These are phyloP conservation scores for Phataginus tricuspis DNA, from an alignment of 2,797 vertebrate genomes.

Conservation along the genomic window DNA sequence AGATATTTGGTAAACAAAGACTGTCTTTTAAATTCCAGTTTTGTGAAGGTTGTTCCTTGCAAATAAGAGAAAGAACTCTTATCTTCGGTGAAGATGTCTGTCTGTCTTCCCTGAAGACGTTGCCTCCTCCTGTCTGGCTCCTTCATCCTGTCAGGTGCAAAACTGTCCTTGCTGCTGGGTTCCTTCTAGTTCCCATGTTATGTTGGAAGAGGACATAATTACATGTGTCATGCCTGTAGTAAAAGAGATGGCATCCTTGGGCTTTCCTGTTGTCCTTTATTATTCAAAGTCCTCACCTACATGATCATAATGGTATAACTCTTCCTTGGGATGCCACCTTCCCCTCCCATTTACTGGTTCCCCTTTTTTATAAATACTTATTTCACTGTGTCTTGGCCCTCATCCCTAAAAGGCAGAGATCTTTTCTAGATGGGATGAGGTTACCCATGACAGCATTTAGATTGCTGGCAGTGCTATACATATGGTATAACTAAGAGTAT, in stretches of 20 bases:
- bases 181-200: neutral
- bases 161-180: neutral
- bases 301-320: neutral
- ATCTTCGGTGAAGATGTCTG: neutral
- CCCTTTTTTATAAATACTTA: neutral
- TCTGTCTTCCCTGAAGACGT: neutral
- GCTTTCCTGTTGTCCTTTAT: neutral
- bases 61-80: neutral
- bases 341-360: neutral
- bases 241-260: neutral
- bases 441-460: neutral
- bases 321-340: neutral
- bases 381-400: neutral
- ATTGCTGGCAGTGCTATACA: neutral
- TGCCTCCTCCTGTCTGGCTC: neutral
- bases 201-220: neutral
- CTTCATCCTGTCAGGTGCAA: neutral
- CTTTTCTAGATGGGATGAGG: neutral
- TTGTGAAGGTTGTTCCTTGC: neutral
- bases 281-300: neutral
- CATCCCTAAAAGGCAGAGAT: neutral
- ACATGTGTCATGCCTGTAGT: neutral
- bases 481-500: neutral
- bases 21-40: neutral
- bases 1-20: conserved; percentile 20